Conservation (phyloP, 2,113 vertebrate species). For the Anarrhichthys ocellatus region DNA sequence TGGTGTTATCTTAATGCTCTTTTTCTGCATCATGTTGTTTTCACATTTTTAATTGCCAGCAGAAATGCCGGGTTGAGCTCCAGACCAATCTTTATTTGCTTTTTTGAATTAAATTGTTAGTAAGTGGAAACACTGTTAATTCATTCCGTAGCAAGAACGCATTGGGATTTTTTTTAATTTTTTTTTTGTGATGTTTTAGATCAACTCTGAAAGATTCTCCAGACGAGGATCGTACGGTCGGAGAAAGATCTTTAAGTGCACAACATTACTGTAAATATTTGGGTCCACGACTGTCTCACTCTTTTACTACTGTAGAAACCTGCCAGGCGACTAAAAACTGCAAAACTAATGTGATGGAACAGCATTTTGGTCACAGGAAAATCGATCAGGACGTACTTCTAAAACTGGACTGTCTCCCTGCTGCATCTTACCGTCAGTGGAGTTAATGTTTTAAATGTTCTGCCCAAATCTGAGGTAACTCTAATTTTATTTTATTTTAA, state of each 20-base stretch:
- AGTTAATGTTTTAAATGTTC: conserved; percentile 59
- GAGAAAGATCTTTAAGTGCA: conserved; percentile 68
- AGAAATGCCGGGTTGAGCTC: conserved; percentile 55
- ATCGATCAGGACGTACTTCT: conserved; percentile 11
- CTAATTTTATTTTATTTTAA: conserved; percentile 58
- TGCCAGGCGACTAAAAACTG: conserved; percentile 60
- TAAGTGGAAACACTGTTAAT: conserved; percentile 74
- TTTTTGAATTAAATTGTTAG: conserved; percentile 46
- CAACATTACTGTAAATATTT: conserved; percentile 80
- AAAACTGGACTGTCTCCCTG: conserved; percentile 32
- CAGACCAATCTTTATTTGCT: conserved; percentile 54
- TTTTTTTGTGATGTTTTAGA: conserved; percentile 50
- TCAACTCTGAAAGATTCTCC: conserved; percentile 53
- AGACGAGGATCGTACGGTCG: conserved; percentile 46
- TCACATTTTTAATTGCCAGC: conserved; percentile 66
- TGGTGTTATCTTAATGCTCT: conserved; percentile 79
- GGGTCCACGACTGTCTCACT: conserved; percentile 69
- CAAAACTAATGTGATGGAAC: conserved; percentile 54
- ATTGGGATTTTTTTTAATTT: conserved; percentile 24
- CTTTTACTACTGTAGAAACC: conserved; percentile 78
- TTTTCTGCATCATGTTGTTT: conserved; percentile 66
- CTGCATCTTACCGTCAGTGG: conserved; percentile 16
- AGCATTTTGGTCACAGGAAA: conserved; percentile 24
- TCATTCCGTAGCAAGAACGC: conserved; percentile 72
- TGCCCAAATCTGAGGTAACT: conserved; percentile 26